Percentiles rank a stretch among this genome's conserved stretches.
Conservation (phyloP, 2,888 invertebrate genomes). For the Troilus luridus region DNA sequence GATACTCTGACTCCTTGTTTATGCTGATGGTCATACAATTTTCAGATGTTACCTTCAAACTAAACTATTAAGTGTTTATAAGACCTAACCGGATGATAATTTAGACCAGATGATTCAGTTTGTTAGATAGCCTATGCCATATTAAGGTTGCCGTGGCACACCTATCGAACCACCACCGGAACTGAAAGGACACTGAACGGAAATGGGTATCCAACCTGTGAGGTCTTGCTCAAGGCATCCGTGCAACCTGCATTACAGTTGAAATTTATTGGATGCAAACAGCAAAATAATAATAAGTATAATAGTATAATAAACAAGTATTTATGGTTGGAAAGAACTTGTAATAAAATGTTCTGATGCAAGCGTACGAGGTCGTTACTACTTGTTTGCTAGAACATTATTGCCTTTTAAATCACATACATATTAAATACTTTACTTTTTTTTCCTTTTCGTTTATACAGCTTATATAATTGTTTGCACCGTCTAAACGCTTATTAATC, state of each 20-base stretch:
- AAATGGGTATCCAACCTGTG: neutral
- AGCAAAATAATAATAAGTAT: too few species aligned
- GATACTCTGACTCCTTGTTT: too few species aligned
- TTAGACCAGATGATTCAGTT: neutral
- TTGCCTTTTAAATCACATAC: neutral
- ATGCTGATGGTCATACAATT: neutral
- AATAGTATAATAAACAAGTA: too few species aligned
- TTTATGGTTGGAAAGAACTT: neutral
- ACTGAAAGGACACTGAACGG: neutral
- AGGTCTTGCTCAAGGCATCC: neutral
- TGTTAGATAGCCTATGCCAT: neutral
- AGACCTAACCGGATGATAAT: neutral
- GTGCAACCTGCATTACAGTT: neutral
- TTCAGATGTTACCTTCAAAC: neutral
- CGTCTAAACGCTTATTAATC: too few species aligned
- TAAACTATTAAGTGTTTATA: neutral
- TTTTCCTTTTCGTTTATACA: too few species aligned
- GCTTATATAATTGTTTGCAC: too few species aligned
- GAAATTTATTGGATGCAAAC: neutral
- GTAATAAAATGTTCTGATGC: neutral
- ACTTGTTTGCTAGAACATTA: neutral
- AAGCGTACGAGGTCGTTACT: neutral
- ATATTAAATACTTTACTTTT: too few species aligned
- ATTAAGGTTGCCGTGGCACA: neutral
- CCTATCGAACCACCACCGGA: conserved; percentile 1